Base-by-base conservation (phyloP, 2,888 invertebrate species). In the Crocallis elinguaria region DNA sequence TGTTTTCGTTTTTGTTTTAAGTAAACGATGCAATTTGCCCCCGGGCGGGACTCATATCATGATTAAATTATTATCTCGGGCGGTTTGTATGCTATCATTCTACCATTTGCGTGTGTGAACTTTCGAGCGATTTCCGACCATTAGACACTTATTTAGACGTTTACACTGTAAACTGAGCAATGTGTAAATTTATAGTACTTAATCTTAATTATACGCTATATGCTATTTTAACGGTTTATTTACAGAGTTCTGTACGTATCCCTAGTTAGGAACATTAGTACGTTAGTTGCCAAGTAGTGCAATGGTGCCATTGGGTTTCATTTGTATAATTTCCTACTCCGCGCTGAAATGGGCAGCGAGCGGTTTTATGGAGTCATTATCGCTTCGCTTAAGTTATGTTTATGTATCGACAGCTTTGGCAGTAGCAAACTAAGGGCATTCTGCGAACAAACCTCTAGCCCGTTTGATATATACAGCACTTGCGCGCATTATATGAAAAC, bases 51-150 rank as follows among this genome's bases (percentile, higher is more conserved):
- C 74, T 81, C 76, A 79, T 83, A 81, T 82, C 76, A 69, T 79
- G 75, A 87, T 88, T 86, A 83, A 86, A 86, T 85, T 82, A 81
- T 82, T 79, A 86, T 81, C 79, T 82, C 67, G 62, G 64, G 69
- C 71, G 74, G 71, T 72, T 79, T 71, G 67, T 77, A 66, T 72
- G 70, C 76, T 77, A 82, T 82, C 75, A 79, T 77, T 75, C 70
- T 74, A 76, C 73, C 75, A 77, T 86, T 84, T 79, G 79, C 74
- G 78, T 74, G 77, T 73, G 69, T 69, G 77, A 71, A 71, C 76
- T 77, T 74, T 77, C 66, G 66, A 76, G 69, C 76, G 71, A 79
- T 79, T 79, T 78, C 58, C 64, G 69, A 68, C 72, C 69, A 75
- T 75, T 78, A 75, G 71, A 73, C 45, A 13, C 45, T 56, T 46